Conservation (phyloP, 2,888 invertebrate genomes). For the Drosophila villosipedis region DNA sequence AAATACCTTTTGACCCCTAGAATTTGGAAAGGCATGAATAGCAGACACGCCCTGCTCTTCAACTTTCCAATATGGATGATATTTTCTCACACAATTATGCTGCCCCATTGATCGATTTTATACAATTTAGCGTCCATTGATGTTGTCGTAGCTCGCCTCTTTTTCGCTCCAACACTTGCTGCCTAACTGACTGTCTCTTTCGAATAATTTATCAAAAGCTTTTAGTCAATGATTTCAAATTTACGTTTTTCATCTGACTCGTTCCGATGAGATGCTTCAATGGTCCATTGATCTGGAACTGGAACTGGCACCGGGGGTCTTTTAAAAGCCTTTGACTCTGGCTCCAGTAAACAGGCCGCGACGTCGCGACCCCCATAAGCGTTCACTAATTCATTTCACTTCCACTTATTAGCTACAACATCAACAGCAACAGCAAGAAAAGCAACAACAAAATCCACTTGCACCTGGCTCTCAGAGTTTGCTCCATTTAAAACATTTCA, state of each 20-base stretch:
- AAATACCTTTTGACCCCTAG: conserved; percentile 70
- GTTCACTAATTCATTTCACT: conserved; percentile 82
- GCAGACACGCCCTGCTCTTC: conserved; percentile 67
- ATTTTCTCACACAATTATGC: conserved; percentile 80
- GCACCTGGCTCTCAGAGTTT: conserved; percentile 74
- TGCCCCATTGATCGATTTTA: conserved; percentile 73
- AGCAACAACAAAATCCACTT: conserved; percentile 52
- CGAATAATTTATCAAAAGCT: conserved; percentile 81
- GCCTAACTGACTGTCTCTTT: conserved; percentile 25
- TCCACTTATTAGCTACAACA: conserved; percentile 78
- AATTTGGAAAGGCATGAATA: conserved; percentile 67
- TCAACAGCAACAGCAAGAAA: conserved; percentile 24
- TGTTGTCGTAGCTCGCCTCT: conserved; percentile 41
- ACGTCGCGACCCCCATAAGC: conserved; percentile 78
- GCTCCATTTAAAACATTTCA: conserved; percentile 80
- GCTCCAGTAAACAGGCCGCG: conserved; percentile 58
- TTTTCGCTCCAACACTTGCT: conserved; percentile 8
- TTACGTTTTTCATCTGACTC: conserved; percentile 70
- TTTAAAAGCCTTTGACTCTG: conserved; percentile 67
- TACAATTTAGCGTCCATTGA: conserved; percentile 57
- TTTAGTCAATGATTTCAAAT: conserved; percentile 81
- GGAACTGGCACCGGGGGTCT: conserved; percentile 45
- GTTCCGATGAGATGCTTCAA: conserved; percentile 58
- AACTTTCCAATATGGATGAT: conserved; percentile 72
- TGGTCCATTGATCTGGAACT: conserved; percentile 73